phyloP scores from a whole-genome alignment of 92 coral and sea anemone genomes.

The Muricea muricata region DNA sequence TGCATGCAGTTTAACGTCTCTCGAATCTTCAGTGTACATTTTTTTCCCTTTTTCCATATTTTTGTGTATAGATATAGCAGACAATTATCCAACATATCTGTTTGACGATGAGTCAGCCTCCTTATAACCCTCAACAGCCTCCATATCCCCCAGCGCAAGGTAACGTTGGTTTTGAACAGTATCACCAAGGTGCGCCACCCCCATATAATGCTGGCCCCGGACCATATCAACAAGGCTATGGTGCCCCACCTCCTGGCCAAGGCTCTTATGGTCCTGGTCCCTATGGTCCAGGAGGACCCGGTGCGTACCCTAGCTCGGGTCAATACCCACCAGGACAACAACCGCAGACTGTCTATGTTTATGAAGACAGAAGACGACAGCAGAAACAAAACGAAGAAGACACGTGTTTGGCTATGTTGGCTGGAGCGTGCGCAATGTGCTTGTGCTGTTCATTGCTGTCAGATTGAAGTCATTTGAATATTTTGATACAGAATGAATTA shows the following conservation, averaged over 20 bases:
- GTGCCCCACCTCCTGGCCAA: conserved; percentile 42
- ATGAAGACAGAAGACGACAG: conserved; percentile 64
- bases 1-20: no score
- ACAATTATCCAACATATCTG: not conserved
- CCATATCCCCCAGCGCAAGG: conserved; percentile 57
- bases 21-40: no score
- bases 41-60: no score
- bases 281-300: conserved; percentile 66
- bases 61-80: not conserved
- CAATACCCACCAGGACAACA: conserved; percentile 72
- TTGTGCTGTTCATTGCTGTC: conserved; percentile 87
- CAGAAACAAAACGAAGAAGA: conserved; percentile 69
- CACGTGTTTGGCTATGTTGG: conserved; percentile 75
- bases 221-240: conserved; percentile 39
- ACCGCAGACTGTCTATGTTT: conserved; percentile 94
- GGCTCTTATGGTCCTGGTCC: conserved; percentile 45
- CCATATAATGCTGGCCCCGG: conserved; percentile 70
- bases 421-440: conserved; percentile 91
- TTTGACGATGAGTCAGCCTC: conserved; percentile 73
- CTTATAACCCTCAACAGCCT: conserved; percentile 68
- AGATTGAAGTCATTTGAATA: conserved; percentile 38
- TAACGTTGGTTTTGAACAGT: conserved; percentile 81
- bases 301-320: conserved; percentile 43
- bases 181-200: conserved; percentile 91
- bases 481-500: no score